Evolutionary conservation across 2,797 vertebrate species (phyloP), one percentile per base, ranked within the genome.

Genomic region (Muraenolepis orangiensis): DNA sequence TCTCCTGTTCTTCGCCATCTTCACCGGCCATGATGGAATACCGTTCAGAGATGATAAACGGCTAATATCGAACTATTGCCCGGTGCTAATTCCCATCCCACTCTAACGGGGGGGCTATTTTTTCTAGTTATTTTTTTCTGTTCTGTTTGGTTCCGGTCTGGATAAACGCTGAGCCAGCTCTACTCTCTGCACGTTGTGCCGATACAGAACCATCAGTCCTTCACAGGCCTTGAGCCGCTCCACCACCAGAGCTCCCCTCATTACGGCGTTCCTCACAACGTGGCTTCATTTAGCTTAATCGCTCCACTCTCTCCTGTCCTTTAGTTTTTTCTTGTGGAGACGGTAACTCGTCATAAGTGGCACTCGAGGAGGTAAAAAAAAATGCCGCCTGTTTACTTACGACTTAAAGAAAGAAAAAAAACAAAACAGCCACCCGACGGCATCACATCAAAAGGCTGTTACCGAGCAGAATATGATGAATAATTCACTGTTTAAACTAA

Each of bases 401-500:
- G n/a, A n/a, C n/a, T n/a, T n/a, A n/a, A n/a, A n/a, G n/a, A 64
- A 74, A 34, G 2, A 72, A 78, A 42, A 40, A 40, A 11, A 1
- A 71, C 71, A 77, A 81, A 82, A 78, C 76, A 77, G 69, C 73
- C 68, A 72, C 81, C 74, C 2, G 0, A 70, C 74, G 77, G 11
- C 10, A 40, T 40, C 38, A 40, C 38, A 40, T 40, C 38, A 40
- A 2, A 40, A 40, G 38, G 38, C 38, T 40, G 38, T 40, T 40
- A 40, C 61, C 74, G 80, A 86, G 82, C 74, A 67, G 46, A 77
- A 80, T 76, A 71, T 74, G 69, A 82, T 82, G 51, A 87, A 87
- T 87, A 86, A 87, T 74, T 73, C 78, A 76, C 81, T 81, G 82
- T 87, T 86, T 74, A 76, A 80, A 78, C 79, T 46, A 79, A 77